Percentiles rank a stretch among this genome's conserved stretches.
Conservation (phyloP, 2,888 invertebrate species). For the Antitype chi region DNA sequence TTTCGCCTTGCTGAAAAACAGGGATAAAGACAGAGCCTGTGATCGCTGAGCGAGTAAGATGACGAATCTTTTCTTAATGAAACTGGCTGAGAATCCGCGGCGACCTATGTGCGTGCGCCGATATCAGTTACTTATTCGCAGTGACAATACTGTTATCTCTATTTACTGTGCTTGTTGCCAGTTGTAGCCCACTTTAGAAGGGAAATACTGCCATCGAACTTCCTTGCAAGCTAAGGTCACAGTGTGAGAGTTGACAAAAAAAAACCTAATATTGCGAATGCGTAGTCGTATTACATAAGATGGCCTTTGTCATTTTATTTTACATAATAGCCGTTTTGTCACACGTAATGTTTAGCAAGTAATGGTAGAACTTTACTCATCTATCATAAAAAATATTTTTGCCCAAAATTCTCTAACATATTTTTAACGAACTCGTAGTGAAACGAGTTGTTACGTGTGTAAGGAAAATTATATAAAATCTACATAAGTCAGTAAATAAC, state of each 20-base stretch:
- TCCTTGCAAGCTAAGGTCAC: slow-evolving; percentile 57
- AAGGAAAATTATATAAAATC: slow-evolving; percentile 14
- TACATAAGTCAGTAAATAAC: neutral
- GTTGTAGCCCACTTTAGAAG: slow-evolving; percentile 60
- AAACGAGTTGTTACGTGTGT: slow-evolving; percentile 11
- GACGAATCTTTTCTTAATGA: neutral
- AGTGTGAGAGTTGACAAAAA: slow-evolving; percentile 55
- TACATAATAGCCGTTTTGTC: slow-evolving; percentile 66
- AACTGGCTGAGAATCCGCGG: neutral
- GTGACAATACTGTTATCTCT: slow-evolving; percentile 33
- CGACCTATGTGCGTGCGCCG: neutral
- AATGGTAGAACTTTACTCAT: slow-evolving; percentile 37
- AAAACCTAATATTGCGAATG: slow-evolving; percentile 53
- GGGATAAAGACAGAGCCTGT: neutral
- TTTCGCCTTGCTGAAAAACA: neutral
- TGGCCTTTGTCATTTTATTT: slow-evolving; percentile 65
- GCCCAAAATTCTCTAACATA: slow-evolving; percentile 13
- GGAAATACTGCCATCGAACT: slow-evolving; percentile 57
- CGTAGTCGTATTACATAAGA: slow-evolving; percentile 56
- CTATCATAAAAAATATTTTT: slow-evolving; percentile 13
- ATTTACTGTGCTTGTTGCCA: slow-evolving; percentile 21
- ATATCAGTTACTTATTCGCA: neutral
- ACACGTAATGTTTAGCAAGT: slow-evolving; percentile 62
- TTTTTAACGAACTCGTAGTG: slow-evolving; percentile 5
- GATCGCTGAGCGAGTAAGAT: neutral